phyloP scores from a whole-genome alignment of 2,888 invertebrate species.

The Parnassius glacialis region DNA sequence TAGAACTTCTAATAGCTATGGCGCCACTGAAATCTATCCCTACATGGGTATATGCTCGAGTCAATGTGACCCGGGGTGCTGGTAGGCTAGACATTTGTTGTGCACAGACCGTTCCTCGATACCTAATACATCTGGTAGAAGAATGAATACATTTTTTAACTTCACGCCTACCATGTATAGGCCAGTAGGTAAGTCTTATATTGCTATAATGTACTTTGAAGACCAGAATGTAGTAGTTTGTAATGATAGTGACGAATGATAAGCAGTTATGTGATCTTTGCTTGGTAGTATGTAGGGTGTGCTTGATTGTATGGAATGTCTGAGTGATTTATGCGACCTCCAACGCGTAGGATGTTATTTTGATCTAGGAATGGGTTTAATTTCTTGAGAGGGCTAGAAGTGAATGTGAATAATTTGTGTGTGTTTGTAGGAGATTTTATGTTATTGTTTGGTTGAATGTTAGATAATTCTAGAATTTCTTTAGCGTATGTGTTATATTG shows the following conservation, averaged over 20 bases:
- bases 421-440: background rate
- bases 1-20: constrained; percentile 14
- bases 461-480: constrained; percentile 1
- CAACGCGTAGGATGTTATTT: constrained; percentile 17
- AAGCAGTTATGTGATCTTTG: constrained; percentile 26
- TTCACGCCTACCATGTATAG: constrained; percentile 12
- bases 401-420: constrained; percentile 5
- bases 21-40: constrained; percentile 29
- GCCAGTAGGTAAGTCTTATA: constrained; percentile 19
- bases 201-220: constrained; percentile 21
- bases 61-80: constrained; percentile 22
- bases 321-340: constrained; percentile 26
- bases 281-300: constrained; percentile 25
- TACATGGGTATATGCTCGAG: constrained; percentile 24
- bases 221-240: constrained; percentile 24
- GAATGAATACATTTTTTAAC: constrained; percentile 10
- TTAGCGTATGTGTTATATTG: constrained; percentile 2
- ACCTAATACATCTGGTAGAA: constrained; percentile 19
- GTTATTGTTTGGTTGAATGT: background rate
- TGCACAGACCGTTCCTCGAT: constrained; percentile 22
- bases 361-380: too few species aligned
- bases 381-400: too few species aligned
- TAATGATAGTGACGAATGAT: constrained; percentile 1
- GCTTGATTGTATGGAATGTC: constrained; percentile 26
- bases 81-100: constrained; percentile 27